Conservation (phyloP, 2,888 invertebrate genomes). For the Listrodromus nycthemerus region DNA sequence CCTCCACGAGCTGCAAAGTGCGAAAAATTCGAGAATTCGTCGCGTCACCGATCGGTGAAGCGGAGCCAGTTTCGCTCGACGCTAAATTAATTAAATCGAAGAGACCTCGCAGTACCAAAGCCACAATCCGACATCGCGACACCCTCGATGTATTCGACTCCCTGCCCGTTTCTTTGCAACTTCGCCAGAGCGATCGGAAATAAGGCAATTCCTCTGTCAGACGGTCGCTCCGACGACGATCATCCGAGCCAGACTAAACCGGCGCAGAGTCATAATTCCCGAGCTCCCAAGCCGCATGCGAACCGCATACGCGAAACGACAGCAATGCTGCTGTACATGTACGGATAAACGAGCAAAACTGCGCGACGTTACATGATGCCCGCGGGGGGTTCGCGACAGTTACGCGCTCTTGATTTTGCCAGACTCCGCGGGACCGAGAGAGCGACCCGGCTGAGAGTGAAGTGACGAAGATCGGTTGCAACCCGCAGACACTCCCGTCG, state of each 20-base stretch:
- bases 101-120: not conserved
- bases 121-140: not conserved
- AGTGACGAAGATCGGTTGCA: constrained; percentile 42
- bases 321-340: not conserved
- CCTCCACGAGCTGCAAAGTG: not conserved
- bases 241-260: not conserved
- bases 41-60: not conserved
- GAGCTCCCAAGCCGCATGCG: not conserved
- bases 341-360: constrained; percentile 22
- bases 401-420: constrained; percentile 24
- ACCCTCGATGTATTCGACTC: not conserved
- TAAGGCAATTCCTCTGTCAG: constrained; percentile 17
- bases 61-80: not conserved
- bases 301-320: constrained; percentile 24
- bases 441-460: constrained; percentile 12
- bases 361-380: constrained; percentile 26
- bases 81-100: constrained; percentile 12
- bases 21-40: not conserved
- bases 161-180: not conserved
- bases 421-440: not conserved
- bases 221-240: not conserved
- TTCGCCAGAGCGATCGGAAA: constrained; percentile 8
- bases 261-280: constrained; percentile 4
- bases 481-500: constrained; percentile 11
- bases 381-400: constrained; percentile 22